Evolutionary conservation across 2,888 invertebrate species (phyloP), one percentile per base, ranked within the genome.

Genomic region (Drosophila ustulata): DNA sequence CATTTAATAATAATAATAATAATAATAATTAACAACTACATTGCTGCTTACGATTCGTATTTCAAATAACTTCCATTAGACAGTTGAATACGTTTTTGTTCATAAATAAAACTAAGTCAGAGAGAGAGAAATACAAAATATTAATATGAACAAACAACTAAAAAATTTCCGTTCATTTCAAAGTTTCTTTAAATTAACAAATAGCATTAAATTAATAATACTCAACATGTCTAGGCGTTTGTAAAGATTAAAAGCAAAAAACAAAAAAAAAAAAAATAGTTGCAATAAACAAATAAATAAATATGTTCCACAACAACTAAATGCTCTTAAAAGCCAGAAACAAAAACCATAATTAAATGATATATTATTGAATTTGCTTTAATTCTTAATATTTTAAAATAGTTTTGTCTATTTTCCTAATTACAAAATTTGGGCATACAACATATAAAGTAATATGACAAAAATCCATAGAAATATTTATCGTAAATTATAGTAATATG

Each of bases 401-500:
- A 49, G 28, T 53, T 32, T 34, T 34, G 9, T 28, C 37, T 30
- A 41, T 28, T 62, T 50, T 47, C 26, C 25, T n/a, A 41, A 6
- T 37, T 58, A 65, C 28, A 26, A 56, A 7, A 30, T 57, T 62
- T 47, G 26, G 55, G 25, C 47, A 64, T 32, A 23, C 47, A 55
- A 39, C 41, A 59, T 49, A 50, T 26, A 53, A 45, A 65, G 28
- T 50, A 50, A 43, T 66, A 62, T 52, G 50, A 59, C 11, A 56
- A 43, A 34, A 61, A 58, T 52, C 13, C 51, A 57, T 57, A 71
- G 39, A 55, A 57, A 76, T 67, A 68, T 56, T 66, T 71, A 79
- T 66, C 84, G 70, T 81, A 71, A 82, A 75, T 77, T 84, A 84
- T 85, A 79, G 53, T 73, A 80, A 69, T 75, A 75, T 79, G 77